These are phyloP conservation scores for Calcarius ornatus DNA, from an alignment of 2,113 vertebrate genomes.

Conservation along the genomic window DNA sequence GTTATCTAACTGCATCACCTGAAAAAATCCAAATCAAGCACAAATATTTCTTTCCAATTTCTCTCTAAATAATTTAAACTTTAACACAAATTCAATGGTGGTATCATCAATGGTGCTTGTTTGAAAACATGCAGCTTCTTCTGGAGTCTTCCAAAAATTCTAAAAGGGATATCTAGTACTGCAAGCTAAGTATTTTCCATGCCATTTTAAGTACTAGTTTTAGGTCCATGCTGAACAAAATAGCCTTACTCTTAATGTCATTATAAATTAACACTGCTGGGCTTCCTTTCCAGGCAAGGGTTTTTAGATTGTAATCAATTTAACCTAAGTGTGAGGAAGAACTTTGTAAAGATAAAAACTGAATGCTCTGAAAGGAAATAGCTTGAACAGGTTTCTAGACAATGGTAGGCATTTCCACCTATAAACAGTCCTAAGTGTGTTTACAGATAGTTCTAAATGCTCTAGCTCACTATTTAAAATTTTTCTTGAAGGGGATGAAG, in stretches of 20 bases:
- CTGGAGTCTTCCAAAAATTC: not conserved
- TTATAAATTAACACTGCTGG: slow-evolving; percentile 59
- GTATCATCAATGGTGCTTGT: not conserved
- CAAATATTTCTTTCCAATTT: not conserved
- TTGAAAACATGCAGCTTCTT: not conserved
- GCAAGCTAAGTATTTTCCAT: not conserved
- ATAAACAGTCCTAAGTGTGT: not conserved
- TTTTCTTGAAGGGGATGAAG: too few species aligned
- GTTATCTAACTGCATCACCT: not conserved
- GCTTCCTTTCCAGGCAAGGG: slow-evolving; percentile 73
- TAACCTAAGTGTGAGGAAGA: slow-evolving; percentile 71
- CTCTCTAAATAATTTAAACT: not conserved
- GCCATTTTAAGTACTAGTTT: not conserved
- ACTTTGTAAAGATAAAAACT: slow-evolving; percentile 66
- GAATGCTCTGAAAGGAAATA: slow-evolving; percentile 73
- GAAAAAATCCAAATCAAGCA: not conserved
- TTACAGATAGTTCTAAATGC: not conserved
- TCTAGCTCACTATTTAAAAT: not conserved
- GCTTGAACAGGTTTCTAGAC: slow-evolving; percentile 59
- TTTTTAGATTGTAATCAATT: slow-evolving; percentile 73
- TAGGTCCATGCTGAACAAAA: not conserved
- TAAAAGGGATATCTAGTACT: not conserved
- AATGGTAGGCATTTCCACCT: slow-evolving; percentile 20
- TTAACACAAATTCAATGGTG: not conserved
- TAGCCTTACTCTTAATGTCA: slow-evolving; percentile 18